These are phyloP conservation scores for Leguminivora glycinivorella DNA, from an alignment of 1,140 invertebrate genomes.

Conservation along the genomic window DNA sequence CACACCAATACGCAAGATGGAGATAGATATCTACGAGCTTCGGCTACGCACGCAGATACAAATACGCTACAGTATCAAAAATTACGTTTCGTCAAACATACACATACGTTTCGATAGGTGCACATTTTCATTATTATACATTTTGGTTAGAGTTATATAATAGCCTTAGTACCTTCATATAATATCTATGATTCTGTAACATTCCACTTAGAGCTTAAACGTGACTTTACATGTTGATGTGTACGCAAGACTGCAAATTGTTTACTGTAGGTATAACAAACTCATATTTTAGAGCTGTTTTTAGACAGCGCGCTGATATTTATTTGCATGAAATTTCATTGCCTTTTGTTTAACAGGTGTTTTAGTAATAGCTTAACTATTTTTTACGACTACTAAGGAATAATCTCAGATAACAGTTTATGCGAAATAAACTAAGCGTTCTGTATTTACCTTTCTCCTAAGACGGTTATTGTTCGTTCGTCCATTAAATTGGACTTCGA, in stretches of 20 bases:
- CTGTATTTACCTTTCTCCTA: slow-evolving; percentile 1
- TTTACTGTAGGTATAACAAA: not conserved
- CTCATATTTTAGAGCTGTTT: slow-evolving; percentile 9
- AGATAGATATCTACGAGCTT: too few relatives aligned
- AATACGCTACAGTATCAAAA: too few relatives aligned
- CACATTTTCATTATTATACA: too few relatives aligned
- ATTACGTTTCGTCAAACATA: too few relatives aligned
- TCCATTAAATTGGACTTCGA: slow-evolving; percentile 5
- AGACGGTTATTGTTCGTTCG: not conserved
- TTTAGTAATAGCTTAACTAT: slow-evolving; percentile 16
- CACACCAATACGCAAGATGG: too few relatives aligned
- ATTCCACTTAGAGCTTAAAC: too few relatives aligned
- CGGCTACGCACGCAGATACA: too few relatives aligned
- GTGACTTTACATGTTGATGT: not conserved
- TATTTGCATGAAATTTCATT: slow-evolving; percentile 11
- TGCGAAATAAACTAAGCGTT: not conserved
- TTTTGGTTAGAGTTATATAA: too few relatives aligned
- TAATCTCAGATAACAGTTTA: not conserved
- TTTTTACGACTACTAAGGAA: slow-evolving; percentile 17
- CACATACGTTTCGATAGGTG: too few relatives aligned
- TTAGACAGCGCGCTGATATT: slow-evolving; percentile 25
- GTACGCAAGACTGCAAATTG: not conserved
- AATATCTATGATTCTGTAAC: too few relatives aligned
- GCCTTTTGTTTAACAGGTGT: slow-evolving; percentile 27
- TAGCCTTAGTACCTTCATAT: too few relatives aligned